phyloP scores from a whole-genome alignment of 2,113 vertebrate genomes.

The Oreochromis niloticus region DNA sequence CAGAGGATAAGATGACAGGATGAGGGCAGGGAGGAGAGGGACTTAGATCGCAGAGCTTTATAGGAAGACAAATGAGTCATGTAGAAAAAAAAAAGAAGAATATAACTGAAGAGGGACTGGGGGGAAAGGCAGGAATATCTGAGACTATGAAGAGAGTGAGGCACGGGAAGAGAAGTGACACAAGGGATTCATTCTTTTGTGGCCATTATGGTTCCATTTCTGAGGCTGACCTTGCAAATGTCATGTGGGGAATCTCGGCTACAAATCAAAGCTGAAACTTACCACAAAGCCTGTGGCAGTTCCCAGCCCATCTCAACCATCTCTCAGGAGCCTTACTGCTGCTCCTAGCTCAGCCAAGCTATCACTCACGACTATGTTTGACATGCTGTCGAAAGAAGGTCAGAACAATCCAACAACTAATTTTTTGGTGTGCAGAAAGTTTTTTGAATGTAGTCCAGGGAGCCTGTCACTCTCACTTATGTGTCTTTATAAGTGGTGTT shows the following conservation, averaged over 20 bases:
- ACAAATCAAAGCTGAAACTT: constrained; percentile 54
- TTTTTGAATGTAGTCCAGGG: neutral
- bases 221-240: constrained; percentile 57
- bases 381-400: neutral
- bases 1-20: neutral
- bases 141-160: neutral
- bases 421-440: neutral
- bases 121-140: neutral
- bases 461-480: neutral
- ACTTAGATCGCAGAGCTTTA: neutral
- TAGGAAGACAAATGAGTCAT: constrained; percentile 24
- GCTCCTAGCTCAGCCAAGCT: neutral
- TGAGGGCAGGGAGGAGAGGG: neutral
- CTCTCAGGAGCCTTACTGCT: constrained; percentile 7
- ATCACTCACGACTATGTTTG: constrained; percentile 5
- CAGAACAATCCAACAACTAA: neutral
- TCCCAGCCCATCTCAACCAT: constrained; percentile 22
- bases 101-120: neutral
- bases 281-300: constrained; percentile 30
- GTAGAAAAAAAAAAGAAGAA: neutral
- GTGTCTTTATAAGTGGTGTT: neutral
- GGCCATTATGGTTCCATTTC: constrained; percentile 43
- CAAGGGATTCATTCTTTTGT: constrained; percentile 47
- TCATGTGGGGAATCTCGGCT: constrained; percentile 57
- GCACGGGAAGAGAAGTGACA: constrained; percentile 23